Evolutionary conservation across 64 coral and sea anemone species (phyloP), one percentile per base, ranked within the genome.

Genomic region (Trachythela sp.): DNA sequence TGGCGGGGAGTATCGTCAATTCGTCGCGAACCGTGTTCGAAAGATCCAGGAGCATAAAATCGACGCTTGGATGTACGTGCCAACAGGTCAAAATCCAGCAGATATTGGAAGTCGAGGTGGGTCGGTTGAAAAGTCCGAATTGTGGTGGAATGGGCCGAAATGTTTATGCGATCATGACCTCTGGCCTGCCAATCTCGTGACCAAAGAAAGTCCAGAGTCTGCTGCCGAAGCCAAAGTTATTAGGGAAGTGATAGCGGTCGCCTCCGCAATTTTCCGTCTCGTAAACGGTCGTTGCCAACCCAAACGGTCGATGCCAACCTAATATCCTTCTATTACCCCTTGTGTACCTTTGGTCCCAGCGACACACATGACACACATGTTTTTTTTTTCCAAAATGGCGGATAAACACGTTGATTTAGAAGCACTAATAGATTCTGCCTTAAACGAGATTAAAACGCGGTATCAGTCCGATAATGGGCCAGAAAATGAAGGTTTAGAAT

Each of bases 401-500:
- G 68, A 72, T 72, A 24, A 24, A 72, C 9, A 72, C 29, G n/a
- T 72, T 24, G 68, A 72, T 80, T 67, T 89, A 0, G 68, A 89
- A 42, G 88, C 58, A 42, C 88, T 89, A 41, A 89, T 89, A 77
- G 58, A 56, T 77, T 89, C 88, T 77, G 88, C 49, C 64, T 68
- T 89, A 48, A 77, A 77, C 59, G 87, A 89, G 64, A 60, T 89
- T 41, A 24, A 89, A 41, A 68, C 87, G 26, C 54, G 64, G 30
- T 68, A 68, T 40, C 40, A 32, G 48, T 89, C 87, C 17, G 54
- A 68, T 89, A 39, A 89, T 40, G n/a, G n/a, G n/a, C n/a, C n/a
- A n/a, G n/a, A n/a, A n/a, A n/a, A n/a, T n/a, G n/a, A n/a, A n/a
- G n/a, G n/a, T n/a, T n/a, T n/a, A n/a, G n/a, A n/a, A n/a, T n/a